Base-by-base conservation (phyloP, 1,140 invertebrate genomes). In the Apocrypta bakeri region DNA sequence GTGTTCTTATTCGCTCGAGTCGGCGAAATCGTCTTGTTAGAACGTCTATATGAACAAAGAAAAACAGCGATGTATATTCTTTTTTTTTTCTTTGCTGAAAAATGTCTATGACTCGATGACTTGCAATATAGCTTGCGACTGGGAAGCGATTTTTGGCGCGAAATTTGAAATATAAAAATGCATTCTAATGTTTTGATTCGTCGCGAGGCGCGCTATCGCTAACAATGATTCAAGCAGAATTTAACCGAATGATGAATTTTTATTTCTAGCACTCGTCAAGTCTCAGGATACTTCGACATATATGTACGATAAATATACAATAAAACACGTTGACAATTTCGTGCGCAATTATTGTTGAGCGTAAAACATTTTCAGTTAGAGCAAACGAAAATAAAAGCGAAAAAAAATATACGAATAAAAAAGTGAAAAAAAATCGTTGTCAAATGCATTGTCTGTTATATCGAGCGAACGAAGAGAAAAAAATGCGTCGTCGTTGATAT, bases 361-460 rank as follows among this genome's bases (percentile, higher is more conserved):
- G n/a, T n/a, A 37, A 27, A 37, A 14, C 11, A 24, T 56, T 6
- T 37, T 69, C 37, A 14, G 64, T 82, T 75, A 48, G 27, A 69
- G 24, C 14, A 33, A n/a, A n/a, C n/a, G n/a, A n/a, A 11, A 33
- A 75, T 0, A 25, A 66, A 71, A 37, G 21, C 1, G n/a, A 31
- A 66, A 82, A 68, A 61, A 76, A 29, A 42, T 33, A 37, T 21
- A 56, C n/a, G 0, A 40, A 74, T 21, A 73, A 81, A 81, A 76
- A 25, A 2, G 24, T 40, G n/a, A n/a, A 61, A 72, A 82, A 76
- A 82, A 82, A 82, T 77, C 74, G 48, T 82, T 82, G 66, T 82
- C 6, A 77, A 31, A 27, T 77, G 12, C 14, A 71, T 69, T 79
- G 40, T 77, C 48, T 82, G 73, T 77, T 78, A 77, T n/a, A n/a